Evolutionary conservation across 1,140 invertebrate species (phyloP), one percentile per base, ranked within the genome.

Genomic region (Sarcophaga peregrina): DNA sequence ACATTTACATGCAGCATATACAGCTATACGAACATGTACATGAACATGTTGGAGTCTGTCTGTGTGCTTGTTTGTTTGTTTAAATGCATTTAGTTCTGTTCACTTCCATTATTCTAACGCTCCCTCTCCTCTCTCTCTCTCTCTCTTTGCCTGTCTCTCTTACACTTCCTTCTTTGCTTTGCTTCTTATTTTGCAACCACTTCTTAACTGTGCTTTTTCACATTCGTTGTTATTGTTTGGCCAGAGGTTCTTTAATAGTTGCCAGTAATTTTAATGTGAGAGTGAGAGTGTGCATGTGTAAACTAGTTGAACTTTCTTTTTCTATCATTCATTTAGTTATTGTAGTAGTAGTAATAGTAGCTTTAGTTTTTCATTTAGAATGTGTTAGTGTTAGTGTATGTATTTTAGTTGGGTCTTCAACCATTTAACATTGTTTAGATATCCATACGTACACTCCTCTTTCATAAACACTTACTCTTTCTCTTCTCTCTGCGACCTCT

Each of bases 241-340:
- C 17, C 37, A 17, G 20, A 72, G 25, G 50, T 52, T 78, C 75
- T 78, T 78, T 20, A 78, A 78, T 78, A 78, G n/a, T 78, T 78
- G 75, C 75, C 48, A 78, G 50, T 47, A 52, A 17, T 78, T 78
- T 78, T 78, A 78, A 78, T 78, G 17, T 17, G 62, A 58, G n/a
- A 15, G 54, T 58, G 13, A n/a, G 54, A 15, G 7, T 58, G 11
- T 58, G 4, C 15, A n/a, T 58, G 13, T 58, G 54, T 15, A n/a
- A 58, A 78, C n/a, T 78, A 25, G 75, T 78, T 50, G 47, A 78
- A 48, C 25, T 50, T 25, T 50, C 47, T 78, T 78, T 50, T 78
- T 20, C 47, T 50, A 78, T 78, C n/a, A 0, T 13, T 48, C n/a
- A 25, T 25, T 47, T 47, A 15, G 45, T 76, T 47, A 50, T 50